Base-by-base conservation (phyloP, 2,888 invertebrate genomes). In the Conistra vaccinii region DNA sequence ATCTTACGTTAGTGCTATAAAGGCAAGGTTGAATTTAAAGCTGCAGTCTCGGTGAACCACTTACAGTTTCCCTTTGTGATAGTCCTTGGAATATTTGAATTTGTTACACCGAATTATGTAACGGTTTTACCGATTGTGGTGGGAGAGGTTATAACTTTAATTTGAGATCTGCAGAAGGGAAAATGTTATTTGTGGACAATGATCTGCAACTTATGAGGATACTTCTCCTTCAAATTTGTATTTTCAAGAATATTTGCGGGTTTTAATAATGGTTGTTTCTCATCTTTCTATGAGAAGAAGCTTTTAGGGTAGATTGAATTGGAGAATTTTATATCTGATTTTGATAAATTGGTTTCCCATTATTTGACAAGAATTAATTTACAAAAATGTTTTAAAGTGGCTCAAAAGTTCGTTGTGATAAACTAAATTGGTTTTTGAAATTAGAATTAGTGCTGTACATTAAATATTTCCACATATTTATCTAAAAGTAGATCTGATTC, bases 61-160 rank as follows among this genome's bases (percentile, higher is more conserved):
- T 85, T 63, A 75, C 61, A 76, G 71, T 61, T 80, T 76, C 66
- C 69, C 35, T 76, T 83, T 83, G 76, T 69, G 73, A 73, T 68
- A 26, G 73, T 76, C 69, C 73, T 76, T 80, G 73, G 71, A 69
- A 80, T 73, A 84, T 85, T 48, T 84, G 86, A 85, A 83, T 85
- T 79, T 85, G 86, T 79, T 85, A 79, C 58, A 85, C 14, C 23
- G 58, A 73, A 70, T 85, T 82, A 85, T 78, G 83, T 78, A 70
- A 73, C 35, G 5, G 63, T 69, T 69, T 45, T 39, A 68, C 32
- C 55, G 69, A 77, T 69, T 65, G 53, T 48, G 78, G 63, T 12
- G 26, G 20, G 29, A 39, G 55, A 35, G 66, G 29, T 71, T 71
- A 20, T 70, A 66, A 51, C 14, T 75, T 80, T 79, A 65, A 65